phyloP scores from a whole-genome alignment of 2,888 invertebrate species.

The Petrophora chlorosata region DNA sequence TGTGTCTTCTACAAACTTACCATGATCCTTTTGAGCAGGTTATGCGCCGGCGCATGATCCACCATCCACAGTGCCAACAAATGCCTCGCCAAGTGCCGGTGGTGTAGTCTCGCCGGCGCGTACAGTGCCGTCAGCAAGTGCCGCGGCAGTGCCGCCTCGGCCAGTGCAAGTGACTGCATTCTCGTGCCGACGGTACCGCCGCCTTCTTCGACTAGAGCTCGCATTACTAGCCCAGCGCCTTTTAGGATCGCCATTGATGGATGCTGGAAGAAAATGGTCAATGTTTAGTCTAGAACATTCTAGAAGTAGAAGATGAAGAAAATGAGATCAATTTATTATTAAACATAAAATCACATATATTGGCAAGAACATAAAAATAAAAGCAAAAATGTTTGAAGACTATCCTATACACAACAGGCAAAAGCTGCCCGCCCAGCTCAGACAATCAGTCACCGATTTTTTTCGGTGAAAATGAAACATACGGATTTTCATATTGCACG shows the following conservation, averaged over 20 bases:
- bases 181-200: constrained; percentile 94
- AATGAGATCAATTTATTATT: too few relatives aligned
- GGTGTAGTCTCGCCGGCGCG: constrained; percentile 92
- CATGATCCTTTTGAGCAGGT: constrained; percentile 93
- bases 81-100: constrained; percentile 95
- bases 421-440: too few relatives aligned
- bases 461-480: too few relatives aligned
- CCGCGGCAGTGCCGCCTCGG: constrained; percentile 97
- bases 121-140: constrained; percentile 96
- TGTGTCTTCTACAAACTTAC: too few relatives aligned
- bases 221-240: constrained; percentile 98
- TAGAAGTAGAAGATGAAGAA: too few relatives aligned
- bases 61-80: constrained; percentile 98
- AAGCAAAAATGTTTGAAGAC: too few relatives aligned
- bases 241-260: constrained; percentile 99
- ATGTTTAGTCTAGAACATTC: neutral
- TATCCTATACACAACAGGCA: too few relatives aligned
- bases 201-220: constrained; percentile 99
- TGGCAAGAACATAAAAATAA: too few relatives aligned
- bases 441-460: too few relatives aligned
- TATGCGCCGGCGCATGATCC: constrained; percentile 95
- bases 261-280: constrained; percentile 83
- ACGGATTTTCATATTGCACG: too few relatives aligned
- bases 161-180: constrained; percentile 97
- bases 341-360: too few relatives aligned